Conservation (phyloP, 2,888 invertebrate species). For the Ashinkailepas kermadecensis region DNA sequence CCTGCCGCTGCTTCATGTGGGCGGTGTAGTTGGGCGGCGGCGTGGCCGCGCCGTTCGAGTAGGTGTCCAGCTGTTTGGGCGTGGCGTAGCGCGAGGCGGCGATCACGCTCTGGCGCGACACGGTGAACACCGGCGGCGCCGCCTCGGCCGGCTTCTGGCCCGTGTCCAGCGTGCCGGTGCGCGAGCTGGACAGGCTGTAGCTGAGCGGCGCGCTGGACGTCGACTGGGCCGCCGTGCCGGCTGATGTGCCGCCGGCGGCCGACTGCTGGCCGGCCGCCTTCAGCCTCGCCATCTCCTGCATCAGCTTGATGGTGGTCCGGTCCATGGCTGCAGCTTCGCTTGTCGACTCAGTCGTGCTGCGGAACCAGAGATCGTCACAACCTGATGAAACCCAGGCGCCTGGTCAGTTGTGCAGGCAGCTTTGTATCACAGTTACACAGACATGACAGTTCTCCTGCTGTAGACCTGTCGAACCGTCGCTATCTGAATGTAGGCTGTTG, state of each 20-base stretch:
- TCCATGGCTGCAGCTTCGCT: background rate
- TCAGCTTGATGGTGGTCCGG: slow-evolving; percentile 10
- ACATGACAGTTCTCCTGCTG: no score
- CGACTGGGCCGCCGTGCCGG: background rate
- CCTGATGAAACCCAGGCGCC: no score
- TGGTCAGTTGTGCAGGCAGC: no score
- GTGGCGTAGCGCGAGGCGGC: slow-evolving; percentile 69
- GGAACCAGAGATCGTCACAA: no score
- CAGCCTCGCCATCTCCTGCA: slow-evolving; percentile 20
- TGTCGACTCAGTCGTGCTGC: no score
- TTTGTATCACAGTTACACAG: no score
- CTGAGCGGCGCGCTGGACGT: background rate
- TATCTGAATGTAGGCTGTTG: no score
- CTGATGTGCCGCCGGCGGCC: background rate
- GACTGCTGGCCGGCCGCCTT: background rate
- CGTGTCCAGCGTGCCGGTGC: slow-evolving; percentile 20
- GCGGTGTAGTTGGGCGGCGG: slow-evolving; percentile 3
- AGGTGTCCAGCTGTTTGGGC: slow-evolving; percentile 58
- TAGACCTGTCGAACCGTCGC: no score
- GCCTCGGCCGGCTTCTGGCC: background rate
- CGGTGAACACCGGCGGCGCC: background rate
- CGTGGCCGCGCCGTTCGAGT: slow-evolving; percentile 16
- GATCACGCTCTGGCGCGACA: slow-evolving; percentile 45
- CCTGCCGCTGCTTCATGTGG: slow-evolving; percentile 13
- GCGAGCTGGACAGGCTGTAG: slow-evolving; percentile 19